Evolutionary conservation across 2,888 invertebrate genomes (phyloP).

Genomic region (Eilema caniola): DNA sequence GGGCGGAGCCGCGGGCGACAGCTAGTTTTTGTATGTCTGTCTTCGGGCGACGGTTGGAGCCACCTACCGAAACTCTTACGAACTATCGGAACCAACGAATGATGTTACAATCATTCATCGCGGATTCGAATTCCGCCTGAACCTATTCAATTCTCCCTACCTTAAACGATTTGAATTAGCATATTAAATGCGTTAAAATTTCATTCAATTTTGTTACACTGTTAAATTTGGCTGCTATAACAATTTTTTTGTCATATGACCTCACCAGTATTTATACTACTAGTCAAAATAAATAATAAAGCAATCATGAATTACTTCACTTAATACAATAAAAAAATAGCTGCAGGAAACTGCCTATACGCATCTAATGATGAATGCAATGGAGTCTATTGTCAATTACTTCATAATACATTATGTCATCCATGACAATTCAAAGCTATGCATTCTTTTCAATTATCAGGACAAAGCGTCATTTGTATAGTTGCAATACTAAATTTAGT

Average conservation of each 20-base stretch:
- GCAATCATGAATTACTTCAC: slow-evolving; percentile 17
- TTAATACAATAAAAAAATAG: slow-evolving; percentile 9
- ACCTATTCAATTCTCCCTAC: too few relatives aligned
- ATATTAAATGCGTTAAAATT: too few relatives aligned
- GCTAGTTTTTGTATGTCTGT: too few relatives aligned
- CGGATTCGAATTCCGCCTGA: too few relatives aligned
- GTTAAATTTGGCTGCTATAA: slow-evolving; percentile 12
- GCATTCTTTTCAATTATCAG: background rate
- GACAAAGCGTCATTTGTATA: background rate
- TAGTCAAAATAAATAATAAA: slow-evolving; percentile 28
- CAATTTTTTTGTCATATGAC: slow-evolving; percentile 4
- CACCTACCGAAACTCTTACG: too few relatives aligned
- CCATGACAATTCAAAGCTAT: background rate
- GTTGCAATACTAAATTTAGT: background rate
- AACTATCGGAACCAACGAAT: too few relatives aligned
- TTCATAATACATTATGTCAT: background rate
- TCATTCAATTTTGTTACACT: too few relatives aligned
- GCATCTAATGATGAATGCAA: background rate
- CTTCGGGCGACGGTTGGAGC: too few relatives aligned
- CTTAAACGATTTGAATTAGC: too few relatives aligned
- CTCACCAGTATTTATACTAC: slow-evolving; percentile 18
- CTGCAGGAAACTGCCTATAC: background rate
- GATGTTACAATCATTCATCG: too few relatives aligned
- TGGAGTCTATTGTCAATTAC: background rate
- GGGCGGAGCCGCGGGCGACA: too few relatives aligned